These are phyloP conservation scores for Heliconius aoede DNA, from an alignment of 2,888 invertebrate genomes.

Conservation along the genomic window DNA sequence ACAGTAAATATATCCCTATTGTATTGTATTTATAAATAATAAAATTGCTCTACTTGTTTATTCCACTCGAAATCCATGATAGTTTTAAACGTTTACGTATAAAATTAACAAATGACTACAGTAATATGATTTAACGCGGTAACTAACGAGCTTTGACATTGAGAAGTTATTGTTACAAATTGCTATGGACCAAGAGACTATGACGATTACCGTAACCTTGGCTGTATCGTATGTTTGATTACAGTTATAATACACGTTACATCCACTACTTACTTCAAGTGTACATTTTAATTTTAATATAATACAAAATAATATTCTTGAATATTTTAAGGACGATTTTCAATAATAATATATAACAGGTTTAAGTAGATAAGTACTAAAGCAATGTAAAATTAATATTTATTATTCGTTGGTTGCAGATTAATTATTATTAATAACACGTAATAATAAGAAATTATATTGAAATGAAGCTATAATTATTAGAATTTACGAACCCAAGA, in stretches of 20 bases:
- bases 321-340: background rate
- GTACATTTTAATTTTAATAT: constrained; percentile 41
- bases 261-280: constrained; percentile 64
- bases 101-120: constrained; percentile 26
- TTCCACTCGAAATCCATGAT: background rate
- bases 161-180: constrained; percentile 74
- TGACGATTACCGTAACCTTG: constrained; percentile 75
- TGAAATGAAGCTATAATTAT: background rate
- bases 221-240: constrained; percentile 75
- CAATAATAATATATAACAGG: background rate
- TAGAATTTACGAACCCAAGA: background rate
- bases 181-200: constrained; percentile 64
- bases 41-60: background rate
- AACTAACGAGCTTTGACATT: constrained; percentile 65
- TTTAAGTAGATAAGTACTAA: background rate
- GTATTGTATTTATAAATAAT: background rate
- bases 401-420: background rate
- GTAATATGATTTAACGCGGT: constrained; percentile 44
- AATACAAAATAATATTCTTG: background rate
- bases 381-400: background rate
- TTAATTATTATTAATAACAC: background rate
- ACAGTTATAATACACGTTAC: constrained; percentile 63
- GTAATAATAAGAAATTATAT: background rate
- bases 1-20: background rate
- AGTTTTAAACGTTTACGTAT: background rate